Evolutionary conservation across 2,797 vertebrate genomes (phyloP).

Genomic region (Sebastes minor): DNA sequence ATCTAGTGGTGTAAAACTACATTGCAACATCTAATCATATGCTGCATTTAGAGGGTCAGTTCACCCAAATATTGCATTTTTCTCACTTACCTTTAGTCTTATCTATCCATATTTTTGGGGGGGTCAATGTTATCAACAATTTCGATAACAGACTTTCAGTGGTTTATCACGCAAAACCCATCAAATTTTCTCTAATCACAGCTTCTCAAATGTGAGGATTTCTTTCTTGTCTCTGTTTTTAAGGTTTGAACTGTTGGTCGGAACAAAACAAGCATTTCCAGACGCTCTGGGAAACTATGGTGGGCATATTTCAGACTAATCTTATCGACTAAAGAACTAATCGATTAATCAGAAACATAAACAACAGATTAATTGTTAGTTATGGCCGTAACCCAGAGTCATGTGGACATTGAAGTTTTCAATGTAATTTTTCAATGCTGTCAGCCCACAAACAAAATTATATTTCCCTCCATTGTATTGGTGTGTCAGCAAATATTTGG

Average conservation of each 20-base stretch:
- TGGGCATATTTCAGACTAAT: too few species aligned
- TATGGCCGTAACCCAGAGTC: not conserved
- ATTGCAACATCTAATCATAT: not conserved
- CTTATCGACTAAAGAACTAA: too few species aligned
- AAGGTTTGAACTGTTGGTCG: not conserved
- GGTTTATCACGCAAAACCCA: not conserved
- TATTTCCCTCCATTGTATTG: not conserved
- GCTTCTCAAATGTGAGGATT: not conserved
- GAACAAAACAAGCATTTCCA: too few species aligned
- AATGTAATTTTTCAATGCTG: not conserved
- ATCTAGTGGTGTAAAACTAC: slow-evolving; percentile 37
- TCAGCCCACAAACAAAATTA: not conserved
- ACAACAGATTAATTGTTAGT: too few species aligned
- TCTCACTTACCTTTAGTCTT: not conserved
- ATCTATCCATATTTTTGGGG: not conserved
- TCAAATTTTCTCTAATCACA: not conserved
- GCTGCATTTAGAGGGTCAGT: not conserved
- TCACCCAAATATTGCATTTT: not conserved
- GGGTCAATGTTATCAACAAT: not conserved
- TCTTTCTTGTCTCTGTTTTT: not conserved
- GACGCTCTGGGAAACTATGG: too few species aligned
- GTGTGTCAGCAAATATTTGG: too few species aligned
- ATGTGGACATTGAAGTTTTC: not conserved
- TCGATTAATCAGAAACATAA: too few species aligned
- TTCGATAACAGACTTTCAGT: not conserved